These are phyloP conservation scores for Octonoba sinensis DNA, from an alignment of 2,888 invertebrate genomes.

Conservation along the genomic window DNA sequence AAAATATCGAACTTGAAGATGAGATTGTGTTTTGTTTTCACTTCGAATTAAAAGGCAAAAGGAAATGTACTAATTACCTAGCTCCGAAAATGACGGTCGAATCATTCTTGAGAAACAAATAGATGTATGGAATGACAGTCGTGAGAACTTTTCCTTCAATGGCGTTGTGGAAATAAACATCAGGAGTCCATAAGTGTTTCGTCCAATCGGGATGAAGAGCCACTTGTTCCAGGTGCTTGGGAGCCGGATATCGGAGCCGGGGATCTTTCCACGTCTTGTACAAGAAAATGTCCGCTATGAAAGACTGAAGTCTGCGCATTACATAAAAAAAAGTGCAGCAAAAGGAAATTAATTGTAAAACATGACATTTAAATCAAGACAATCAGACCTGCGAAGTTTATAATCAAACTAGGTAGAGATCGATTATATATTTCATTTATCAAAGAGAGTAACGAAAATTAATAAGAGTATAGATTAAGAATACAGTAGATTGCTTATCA, in stretches of 20 bases:
- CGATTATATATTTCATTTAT: too few relatives aligned
- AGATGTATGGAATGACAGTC: slow-evolving; percentile 60
- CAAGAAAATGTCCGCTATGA: slow-evolving; percentile 61
- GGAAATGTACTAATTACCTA: slow-evolving; percentile 36
- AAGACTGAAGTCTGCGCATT: slow-evolving; percentile 43
- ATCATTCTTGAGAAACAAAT: slow-evolving; percentile 59
- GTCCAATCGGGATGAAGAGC: slow-evolving; percentile 61
- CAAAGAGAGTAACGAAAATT: too few relatives aligned
- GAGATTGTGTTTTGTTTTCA: neutral
- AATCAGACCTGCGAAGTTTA: too few relatives aligned
- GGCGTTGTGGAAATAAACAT: slow-evolving; percentile 65
- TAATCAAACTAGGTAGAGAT: too few relatives aligned
- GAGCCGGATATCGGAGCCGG: slow-evolving; percentile 44
- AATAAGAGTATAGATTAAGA: too few relatives aligned
- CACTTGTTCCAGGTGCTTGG: slow-evolving; percentile 36
- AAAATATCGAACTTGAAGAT: too few relatives aligned
- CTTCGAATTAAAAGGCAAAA: neutral
- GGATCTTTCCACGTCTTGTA: slow-evolving; percentile 62
- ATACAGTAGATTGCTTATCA: too few relatives aligned
- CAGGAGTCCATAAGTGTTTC: slow-evolving; percentile 63
- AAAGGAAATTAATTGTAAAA: too few relatives aligned
- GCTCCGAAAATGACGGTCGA: slow-evolving; percentile 60
- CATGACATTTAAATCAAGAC: too few relatives aligned
- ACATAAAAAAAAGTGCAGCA: too few relatives aligned
- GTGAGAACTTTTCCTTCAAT: slow-evolving; percentile 59